Conservation (phyloP, 2,888 invertebrate genomes). For the Morpho helenor region DNA sequence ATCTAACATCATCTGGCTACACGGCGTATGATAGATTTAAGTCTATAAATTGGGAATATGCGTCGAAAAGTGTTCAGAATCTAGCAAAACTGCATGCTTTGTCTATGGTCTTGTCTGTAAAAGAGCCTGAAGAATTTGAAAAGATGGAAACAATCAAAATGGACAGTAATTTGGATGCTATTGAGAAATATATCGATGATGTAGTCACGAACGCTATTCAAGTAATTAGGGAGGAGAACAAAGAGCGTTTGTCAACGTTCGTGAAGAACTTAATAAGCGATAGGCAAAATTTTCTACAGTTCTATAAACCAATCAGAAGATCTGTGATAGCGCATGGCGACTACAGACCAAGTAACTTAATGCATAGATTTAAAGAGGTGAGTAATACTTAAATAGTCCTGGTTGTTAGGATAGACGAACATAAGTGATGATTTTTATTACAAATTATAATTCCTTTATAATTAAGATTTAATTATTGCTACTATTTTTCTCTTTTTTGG, state of each 20-base stretch:
- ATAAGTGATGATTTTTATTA: too few relatives aligned
- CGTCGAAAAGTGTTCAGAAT: slow-evolving; percentile 32
- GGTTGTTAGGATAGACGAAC: too few relatives aligned
- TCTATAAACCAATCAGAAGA: slow-evolving; percentile 26
- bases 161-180: slow-evolving; percentile 10
- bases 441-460: too few relatives aligned
- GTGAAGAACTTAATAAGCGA: slow-evolving; percentile 14
- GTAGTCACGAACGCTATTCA: slow-evolving; percentile 24
- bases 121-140: slow-evolving; percentile 37
- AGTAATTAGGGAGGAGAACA: slow-evolving; percentile 35
- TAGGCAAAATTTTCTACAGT: slow-evolving; percentile 21
- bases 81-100: slow-evolving; percentile 48
- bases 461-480: too few relatives aligned
- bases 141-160: slow-evolving; percentile 6
- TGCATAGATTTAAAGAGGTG: slow-evolving; percentile 27
- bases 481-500: too few relatives aligned
- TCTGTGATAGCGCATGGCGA: slow-evolving; percentile 31
- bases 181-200: slow-evolving; percentile 18
- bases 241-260: slow-evolving; percentile 32
- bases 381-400: background rate
- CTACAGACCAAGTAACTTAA: slow-evolving; percentile 33
- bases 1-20: slow-evolving; percentile 34
- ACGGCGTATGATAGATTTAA: slow-evolving; percentile 31
- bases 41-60: slow-evolving; percentile 39
- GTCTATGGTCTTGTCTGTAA: slow-evolving; percentile 39